Conservation (phyloP, 2,113 vertebrate species). For the Fregata magnificens region DNA sequence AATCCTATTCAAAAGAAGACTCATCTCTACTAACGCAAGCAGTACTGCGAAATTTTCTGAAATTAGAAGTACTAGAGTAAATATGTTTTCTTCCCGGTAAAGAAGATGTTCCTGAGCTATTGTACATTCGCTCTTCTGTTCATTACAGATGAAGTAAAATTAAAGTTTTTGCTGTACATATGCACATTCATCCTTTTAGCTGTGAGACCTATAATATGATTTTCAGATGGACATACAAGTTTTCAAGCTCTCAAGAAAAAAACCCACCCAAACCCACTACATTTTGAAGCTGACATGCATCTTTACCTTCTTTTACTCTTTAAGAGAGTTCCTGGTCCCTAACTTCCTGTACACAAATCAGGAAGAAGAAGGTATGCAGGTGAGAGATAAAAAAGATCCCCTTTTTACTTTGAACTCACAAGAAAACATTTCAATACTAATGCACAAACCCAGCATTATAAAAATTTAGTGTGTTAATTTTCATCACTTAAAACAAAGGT, state of each 20-base stretch:
- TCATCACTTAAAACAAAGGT: neutral
- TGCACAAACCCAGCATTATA: neutral
- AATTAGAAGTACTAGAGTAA: neutral
- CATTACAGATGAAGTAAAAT: neutral
- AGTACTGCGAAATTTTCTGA: neutral
- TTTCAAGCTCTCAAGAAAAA: neutral
- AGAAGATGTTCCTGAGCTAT: neutral
- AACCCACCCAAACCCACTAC: neutral
- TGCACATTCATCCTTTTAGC: neutral
- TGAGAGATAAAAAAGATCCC: neutral
- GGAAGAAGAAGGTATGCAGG: neutral
- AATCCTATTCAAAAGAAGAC: neutral
- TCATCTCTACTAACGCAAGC: neutral
- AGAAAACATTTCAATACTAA: neutral
- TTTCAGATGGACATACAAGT: neutral
- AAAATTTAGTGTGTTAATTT: neutral
- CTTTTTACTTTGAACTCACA: neutral
- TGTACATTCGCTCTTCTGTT: neutral
- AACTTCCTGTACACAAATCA: neutral
- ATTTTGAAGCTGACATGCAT: neutral
- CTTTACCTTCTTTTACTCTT: neutral
- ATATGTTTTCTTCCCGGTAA: neutral
- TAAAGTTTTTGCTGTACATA: neutral
- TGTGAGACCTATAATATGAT: neutral
- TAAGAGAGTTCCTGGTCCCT: neutral